These are phyloP conservation scores for Apodemia hepburni DNA, from an alignment of 2,888 invertebrate species.

Conservation along the genomic window DNA sequence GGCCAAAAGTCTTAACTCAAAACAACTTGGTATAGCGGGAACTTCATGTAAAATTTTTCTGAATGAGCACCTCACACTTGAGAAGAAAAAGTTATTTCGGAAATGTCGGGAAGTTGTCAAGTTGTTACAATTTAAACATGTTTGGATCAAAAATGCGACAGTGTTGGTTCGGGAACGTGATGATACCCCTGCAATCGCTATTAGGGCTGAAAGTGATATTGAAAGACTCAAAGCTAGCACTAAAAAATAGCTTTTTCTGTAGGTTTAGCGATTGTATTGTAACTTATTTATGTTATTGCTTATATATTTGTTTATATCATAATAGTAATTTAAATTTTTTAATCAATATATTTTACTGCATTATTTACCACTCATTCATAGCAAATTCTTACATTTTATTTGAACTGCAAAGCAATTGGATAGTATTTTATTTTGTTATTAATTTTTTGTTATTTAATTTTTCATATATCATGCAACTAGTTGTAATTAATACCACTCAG, in stretches of 20 bases:
- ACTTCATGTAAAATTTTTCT: conserved; percentile 17
- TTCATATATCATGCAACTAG: too few relatives aligned
- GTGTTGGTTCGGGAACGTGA: not conserved
- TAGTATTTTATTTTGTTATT: too few relatives aligned
- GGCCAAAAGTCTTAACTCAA: conserved; percentile 9
- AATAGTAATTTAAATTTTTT: not conserved
- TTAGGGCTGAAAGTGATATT: not conserved
- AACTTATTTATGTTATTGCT: not conserved
- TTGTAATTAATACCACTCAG: too few relatives aligned
- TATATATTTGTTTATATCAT: not conserved
- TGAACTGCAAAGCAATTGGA: too few relatives aligned
- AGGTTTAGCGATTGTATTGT: not conserved
- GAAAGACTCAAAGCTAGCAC: not conserved
- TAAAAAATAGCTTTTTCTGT: not conserved
- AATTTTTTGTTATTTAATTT: too few relatives aligned
- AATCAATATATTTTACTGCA: not conserved
- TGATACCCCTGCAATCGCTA: conserved; percentile 16
- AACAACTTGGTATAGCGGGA: conserved; percentile 21
- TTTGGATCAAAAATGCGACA: conserved; percentile 2
- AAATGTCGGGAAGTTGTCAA: conserved; percentile 9
- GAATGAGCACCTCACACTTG: conserved; percentile 27
- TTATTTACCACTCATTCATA: not conserved
- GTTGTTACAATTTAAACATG: not conserved
- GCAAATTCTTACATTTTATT: too few relatives aligned
- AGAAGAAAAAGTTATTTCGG: conserved; percentile 26